phyloP scores from a whole-genome alignment of 2,797 vertebrate species.

The Petrocephalus sullivani region DNA sequence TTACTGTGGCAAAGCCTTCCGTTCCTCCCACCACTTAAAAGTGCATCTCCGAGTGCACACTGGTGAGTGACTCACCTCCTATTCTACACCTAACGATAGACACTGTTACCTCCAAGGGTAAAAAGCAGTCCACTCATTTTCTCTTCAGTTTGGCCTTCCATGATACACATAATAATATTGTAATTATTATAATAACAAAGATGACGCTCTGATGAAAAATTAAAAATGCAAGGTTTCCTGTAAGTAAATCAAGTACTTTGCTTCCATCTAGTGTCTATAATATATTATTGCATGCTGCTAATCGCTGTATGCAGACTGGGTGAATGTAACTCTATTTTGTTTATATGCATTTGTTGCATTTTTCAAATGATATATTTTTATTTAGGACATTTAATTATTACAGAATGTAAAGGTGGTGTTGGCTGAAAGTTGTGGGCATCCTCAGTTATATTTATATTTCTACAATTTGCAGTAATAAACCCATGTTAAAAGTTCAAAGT shows the following conservation, averaged over 20 bases:
- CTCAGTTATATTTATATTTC: neutral
- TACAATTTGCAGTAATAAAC: neutral
- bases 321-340: neutral
- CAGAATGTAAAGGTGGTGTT: neutral
- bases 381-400: neutral
- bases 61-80: conserved; percentile 61
- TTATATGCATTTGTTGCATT: neutral
- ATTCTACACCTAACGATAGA: neutral
- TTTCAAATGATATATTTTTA: neutral
- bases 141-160: neutral
- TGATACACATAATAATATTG: neutral
- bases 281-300: neutral
- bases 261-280: neutral
- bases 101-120: neutral
- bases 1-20: conserved; percentile 90
- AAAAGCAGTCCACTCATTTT: neutral
- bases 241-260: neutral
- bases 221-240: neutral
- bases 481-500: neutral
- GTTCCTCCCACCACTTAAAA: conserved; percentile 90
- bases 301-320: neutral
- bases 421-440: neutral
- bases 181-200: conserved; percentile 4
- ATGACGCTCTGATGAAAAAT: conserved; percentile 3
- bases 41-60: conserved; percentile 90